These are phyloP conservation scores for Sipunculus nudus DNA, from an alignment of 2,888 invertebrate genomes.

Conservation along the genomic window DNA sequence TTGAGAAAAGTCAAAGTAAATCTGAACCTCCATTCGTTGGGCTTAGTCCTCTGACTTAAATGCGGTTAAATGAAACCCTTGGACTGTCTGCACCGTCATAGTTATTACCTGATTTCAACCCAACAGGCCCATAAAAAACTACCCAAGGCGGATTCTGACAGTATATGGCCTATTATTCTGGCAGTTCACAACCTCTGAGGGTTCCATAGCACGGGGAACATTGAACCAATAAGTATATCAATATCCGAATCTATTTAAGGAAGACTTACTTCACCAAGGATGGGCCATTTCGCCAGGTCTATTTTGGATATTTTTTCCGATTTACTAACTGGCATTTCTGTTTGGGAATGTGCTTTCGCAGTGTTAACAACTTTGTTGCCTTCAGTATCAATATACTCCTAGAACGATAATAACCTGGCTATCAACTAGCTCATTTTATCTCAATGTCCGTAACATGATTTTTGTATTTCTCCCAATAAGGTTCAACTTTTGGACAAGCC, in stretches of 20 bases:
- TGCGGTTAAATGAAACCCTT: too few species aligned
- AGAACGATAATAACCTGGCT: too few species aligned
- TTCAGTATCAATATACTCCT: too few species aligned
- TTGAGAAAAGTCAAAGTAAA: too few species aligned
- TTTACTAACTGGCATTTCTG: not conserved
- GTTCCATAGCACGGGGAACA: not conserved
- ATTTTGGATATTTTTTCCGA: too few species aligned
- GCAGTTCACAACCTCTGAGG: not conserved
- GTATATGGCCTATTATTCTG: slow-evolving; percentile 3
- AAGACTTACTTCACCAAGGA: not conserved
- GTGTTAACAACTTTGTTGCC: not conserved
- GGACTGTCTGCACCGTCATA: too few species aligned
- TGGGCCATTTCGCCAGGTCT: not conserved
- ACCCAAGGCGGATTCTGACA: not conserved
- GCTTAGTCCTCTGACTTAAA: not conserved
- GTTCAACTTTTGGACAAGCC: not conserved
- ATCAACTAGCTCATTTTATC: too few species aligned
- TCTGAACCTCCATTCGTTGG: not conserved
- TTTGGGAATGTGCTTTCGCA: not conserved
- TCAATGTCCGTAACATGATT: too few species aligned
- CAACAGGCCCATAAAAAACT: slow-evolving; percentile 6
- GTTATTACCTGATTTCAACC: too few species aligned
- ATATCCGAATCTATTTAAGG: not conserved
- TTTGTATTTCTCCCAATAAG: not conserved
- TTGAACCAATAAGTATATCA: slow-evolving; percentile 2